A percentile compares a stretch with the other conserved stretches of the same genome.
Evolutionary conservation across 2,888 invertebrate species (phyloP).

Genomic region (Ochropleura leucogaster): DNA sequence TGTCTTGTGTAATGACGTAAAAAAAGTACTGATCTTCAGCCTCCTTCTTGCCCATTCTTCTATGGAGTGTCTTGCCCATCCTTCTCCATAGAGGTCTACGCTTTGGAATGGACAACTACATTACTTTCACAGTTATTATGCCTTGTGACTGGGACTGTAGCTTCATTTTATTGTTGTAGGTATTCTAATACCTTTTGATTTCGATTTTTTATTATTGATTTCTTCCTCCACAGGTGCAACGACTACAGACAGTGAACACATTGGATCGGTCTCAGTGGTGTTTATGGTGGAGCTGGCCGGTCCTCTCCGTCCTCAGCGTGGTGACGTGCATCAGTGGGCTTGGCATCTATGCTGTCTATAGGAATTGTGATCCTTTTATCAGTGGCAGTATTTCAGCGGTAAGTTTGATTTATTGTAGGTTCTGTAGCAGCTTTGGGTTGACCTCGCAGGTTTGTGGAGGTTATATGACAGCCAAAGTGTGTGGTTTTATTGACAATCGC

Average conservation of each 20-base stretch:
- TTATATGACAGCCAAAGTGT: not conserved
- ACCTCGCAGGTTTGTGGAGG: not conserved
- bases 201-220: not conserved
- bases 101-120: no score
- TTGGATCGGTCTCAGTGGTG: conserved; percentile 93
- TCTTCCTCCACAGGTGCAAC: conserved; percentile 89
- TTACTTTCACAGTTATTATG: no score
- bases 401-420: conserved; percentile 54
- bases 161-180: no score
- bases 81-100: no score
- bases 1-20: no score
- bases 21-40: no score
- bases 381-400: conserved; percentile 91
- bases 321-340: conserved; percentile 95
- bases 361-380: conserved; percentile 94
- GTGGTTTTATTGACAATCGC: not conserved
- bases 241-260: conserved; percentile 93
- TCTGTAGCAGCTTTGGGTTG: not conserved
- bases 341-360: conserved; percentile 96
- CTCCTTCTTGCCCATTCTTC: no score
- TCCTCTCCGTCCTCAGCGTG: conserved; percentile 93
- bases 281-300: conserved; percentile 95
- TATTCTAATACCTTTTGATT: not conserved
- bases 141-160: no score
- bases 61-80: no score